Percentiles rank a stretch among this genome's conserved stretches.
phyloP scores from a whole-genome alignment of 2,888 invertebrate species.

The Drosophila cyrtoloma region DNA sequence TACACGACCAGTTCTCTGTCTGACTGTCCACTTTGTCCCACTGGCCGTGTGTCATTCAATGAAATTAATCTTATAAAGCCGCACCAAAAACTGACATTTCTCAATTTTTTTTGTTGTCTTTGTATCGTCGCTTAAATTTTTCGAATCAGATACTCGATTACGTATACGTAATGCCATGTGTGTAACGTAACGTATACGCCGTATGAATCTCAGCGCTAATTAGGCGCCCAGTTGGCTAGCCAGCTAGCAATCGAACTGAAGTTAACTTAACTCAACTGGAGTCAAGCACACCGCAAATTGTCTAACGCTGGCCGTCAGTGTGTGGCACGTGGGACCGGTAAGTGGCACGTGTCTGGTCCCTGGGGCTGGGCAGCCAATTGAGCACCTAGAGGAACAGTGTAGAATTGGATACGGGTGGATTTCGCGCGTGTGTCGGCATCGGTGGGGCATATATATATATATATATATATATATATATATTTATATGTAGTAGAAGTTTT shows the following conservation, averaged over 20 bases:
- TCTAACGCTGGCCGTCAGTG: conserved; percentile 44
- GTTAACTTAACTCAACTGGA: conserved; percentile 51
- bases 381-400: conserved; percentile 25
- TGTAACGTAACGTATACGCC: background rate
- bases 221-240: conserved; percentile 27
- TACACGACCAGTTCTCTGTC: conserved; percentile 56
- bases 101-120: background rate
- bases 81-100: conserved; percentile 43
- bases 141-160: conserved; percentile 20
- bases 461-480: background rate
- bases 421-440: too few species aligned
- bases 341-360: conserved; percentile 44
- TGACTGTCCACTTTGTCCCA: conserved; percentile 7
- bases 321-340: conserved; percentile 49
- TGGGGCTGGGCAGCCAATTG: conserved; percentile 37
- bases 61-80: conserved; percentile 77
- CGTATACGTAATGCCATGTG: conserved; percentile 12
- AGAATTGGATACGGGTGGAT: background rate
- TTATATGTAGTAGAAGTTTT: background rate
- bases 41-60: conserved; percentile 56
- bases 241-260: conserved; percentile 34
- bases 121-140: conserved; percentile 33
- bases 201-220: conserved; percentile 47
- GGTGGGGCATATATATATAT: background rate
- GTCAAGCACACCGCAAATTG: conserved; percentile 49